Conservation (phyloP, 1,140 invertebrate genomes). For the Zaprionus kolodkinae region DNA sequence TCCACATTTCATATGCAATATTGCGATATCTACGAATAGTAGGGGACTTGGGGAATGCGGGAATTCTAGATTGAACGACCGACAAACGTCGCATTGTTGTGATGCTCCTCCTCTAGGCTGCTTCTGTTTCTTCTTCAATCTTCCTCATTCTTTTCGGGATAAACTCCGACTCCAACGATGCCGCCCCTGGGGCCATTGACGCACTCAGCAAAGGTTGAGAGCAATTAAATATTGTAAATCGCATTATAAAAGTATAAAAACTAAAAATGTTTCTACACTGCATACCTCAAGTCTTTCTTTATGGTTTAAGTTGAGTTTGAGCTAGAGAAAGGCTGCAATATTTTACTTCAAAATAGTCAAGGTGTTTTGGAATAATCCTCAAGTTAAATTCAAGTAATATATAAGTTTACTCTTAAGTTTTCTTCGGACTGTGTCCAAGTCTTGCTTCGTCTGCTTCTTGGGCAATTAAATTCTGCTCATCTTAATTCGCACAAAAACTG, state of each 20-base stretch:
- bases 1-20: slow-evolving; percentile 39
- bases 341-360: background rate
- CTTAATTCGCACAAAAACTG: slow-evolving; percentile 17
- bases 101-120: slow-evolving; percentile 25
- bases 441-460: background rate
- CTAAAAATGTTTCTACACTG: slow-evolving; percentile 9
- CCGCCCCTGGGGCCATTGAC: slow-evolving; percentile 7
- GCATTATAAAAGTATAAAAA: slow-evolving; percentile 56
- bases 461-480: slow-evolving; percentile 51
- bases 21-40: slow-evolving; percentile 13
- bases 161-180: slow-evolving; percentile 17
- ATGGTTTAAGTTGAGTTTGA: background rate
- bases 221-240: slow-evolving; percentile 72
- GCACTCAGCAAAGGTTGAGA: slow-evolving; percentile 8
- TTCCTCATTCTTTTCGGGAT: background rate
- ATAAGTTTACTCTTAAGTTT: background rate
- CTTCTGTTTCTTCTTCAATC: slow-evolving; percentile 16
- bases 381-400: background rate
- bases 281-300: background rate
- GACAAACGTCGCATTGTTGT: slow-evolving; percentile 13
- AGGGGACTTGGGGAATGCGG: background rate
- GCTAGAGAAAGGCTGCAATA: too few species aligned
- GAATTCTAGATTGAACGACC: slow-evolving; percentile 34
- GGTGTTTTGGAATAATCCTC: background rate
- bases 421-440: background rate